Percentiles rank a stretch among this genome's conserved stretches.
Conservation (phyloP, 2,888 invertebrate genomes). For the Drosophila diplacantha region DNA sequence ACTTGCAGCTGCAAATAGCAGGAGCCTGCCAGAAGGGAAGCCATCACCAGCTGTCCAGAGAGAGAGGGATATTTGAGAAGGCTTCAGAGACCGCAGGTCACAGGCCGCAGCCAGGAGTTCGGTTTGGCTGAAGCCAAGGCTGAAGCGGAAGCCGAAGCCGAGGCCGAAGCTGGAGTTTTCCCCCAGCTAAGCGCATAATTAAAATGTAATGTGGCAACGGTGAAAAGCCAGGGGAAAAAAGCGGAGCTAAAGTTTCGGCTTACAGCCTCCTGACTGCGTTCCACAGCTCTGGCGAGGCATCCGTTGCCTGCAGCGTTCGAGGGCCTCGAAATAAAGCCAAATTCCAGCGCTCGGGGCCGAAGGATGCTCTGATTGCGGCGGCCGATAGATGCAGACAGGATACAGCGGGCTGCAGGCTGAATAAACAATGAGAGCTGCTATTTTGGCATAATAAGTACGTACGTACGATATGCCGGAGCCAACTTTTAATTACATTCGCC, state of each 20-base stretch:
- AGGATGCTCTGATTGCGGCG: background rate
- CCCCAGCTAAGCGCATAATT: slow-evolving; percentile 26
- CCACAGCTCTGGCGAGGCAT: background rate
- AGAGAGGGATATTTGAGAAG: slow-evolving; percentile 11
- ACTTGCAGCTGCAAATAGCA: slow-evolving; percentile 7
- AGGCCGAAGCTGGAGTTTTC: background rate
- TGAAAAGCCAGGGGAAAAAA: background rate
- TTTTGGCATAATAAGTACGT: slow-evolving; percentile 4
- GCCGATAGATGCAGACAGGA: slow-evolving; percentile 2
- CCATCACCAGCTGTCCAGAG: background rate
- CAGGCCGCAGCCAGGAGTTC: background rate
- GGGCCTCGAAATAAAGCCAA: slow-evolving; percentile 6
- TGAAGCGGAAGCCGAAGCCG: background rate
- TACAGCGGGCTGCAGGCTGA: background rate
- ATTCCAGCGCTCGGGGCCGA: background rate
- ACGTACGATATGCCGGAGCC: background rate
- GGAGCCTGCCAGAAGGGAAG: background rate
- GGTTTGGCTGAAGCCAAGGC: background rate
- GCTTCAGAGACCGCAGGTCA: slow-evolving; percentile 5
- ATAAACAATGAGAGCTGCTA: slow-evolving; percentile 1
- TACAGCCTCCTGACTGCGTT: background rate
- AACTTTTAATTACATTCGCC: slow-evolving; percentile 23
- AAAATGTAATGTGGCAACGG: slow-evolving; percentile 23
- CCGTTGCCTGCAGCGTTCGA: background rate
- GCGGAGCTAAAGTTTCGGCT: slow-evolving; percentile 9